A percentile compares a stretch with the other conserved stretches of the same genome.
These are phyloP conservation scores for Zeus faber DNA, from an alignment of 2,113 vertebrate genomes.

Conservation along the genomic window DNA sequence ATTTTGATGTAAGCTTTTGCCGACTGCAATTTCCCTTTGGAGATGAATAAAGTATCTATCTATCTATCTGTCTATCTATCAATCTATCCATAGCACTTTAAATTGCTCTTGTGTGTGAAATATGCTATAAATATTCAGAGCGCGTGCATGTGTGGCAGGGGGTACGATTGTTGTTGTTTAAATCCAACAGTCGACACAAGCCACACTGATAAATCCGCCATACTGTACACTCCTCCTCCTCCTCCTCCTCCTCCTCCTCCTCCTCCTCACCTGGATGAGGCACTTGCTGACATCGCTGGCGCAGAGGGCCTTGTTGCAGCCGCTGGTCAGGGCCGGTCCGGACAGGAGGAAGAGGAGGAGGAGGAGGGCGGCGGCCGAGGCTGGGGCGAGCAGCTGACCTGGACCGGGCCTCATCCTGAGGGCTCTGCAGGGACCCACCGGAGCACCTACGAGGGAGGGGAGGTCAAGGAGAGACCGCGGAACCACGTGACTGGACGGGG, in stretches of 20 bases:
- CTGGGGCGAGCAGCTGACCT: conserved; percentile 59
- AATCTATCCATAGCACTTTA: no score
- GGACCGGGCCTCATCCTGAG: conserved; percentile 81
- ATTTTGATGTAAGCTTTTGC: no score
- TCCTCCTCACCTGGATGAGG: conserved; percentile 86
- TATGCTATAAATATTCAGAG: no score
- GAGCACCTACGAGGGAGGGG: neutral
- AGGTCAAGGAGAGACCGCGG: neutral
- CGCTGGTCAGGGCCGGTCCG: conserved; percentile 72
- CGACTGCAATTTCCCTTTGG: no score
- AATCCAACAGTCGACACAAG: neutral
- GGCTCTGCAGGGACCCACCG: conserved; percentile 45
- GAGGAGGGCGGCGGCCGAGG: conserved; percentile 69
- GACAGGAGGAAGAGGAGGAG: conserved; percentile 74
- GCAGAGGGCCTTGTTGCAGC: conserved; percentile 96
- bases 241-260: conserved; percentile 4
- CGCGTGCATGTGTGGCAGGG: neutral
- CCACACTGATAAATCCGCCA: no score
- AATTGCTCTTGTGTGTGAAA: no score
- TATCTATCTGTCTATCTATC: no score
- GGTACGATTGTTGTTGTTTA: neutral
- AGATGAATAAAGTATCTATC: no score
- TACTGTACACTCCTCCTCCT: no score
- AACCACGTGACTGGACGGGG: neutral
- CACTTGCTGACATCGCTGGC: conserved; percentile 98